Conservation (phyloP, 1,140 invertebrate genomes). For the Pissodes strobi region DNA sequence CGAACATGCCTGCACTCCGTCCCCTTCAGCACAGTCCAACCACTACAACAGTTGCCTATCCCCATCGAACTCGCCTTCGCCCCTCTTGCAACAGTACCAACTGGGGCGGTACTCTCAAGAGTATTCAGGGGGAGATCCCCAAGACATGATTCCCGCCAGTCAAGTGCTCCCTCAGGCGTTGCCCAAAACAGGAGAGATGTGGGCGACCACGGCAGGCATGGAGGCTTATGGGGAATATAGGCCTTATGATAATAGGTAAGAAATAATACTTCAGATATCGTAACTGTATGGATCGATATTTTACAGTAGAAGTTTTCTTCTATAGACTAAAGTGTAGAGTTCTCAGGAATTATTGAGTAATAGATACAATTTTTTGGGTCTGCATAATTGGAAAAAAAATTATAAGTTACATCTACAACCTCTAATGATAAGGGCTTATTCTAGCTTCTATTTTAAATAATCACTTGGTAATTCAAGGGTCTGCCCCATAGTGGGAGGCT, state of each 20-base stretch:
- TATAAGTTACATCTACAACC: too few species aligned
- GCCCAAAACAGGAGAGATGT: conserved; percentile 48
- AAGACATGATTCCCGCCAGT: conserved; percentile 49
- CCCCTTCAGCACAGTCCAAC: conserved; percentile 48
- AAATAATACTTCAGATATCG: neutral
- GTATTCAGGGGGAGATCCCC: conserved; percentile 33
- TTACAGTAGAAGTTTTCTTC: too few species aligned
- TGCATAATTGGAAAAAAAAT: too few species aligned
- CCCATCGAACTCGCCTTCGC: conserved; percentile 53
- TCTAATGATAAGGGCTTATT: too few species aligned
- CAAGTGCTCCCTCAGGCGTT: conserved; percentile 50
- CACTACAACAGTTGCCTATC: conserved; percentile 53
- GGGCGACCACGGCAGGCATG: conserved; percentile 38
- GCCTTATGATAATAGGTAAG: conserved; percentile 41
- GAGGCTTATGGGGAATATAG: conserved; percentile 48
- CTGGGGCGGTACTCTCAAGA: conserved; percentile 48
- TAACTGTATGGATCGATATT: too few species aligned
- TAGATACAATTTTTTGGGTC: too few species aligned
- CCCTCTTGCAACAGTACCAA: conserved; percentile 49
- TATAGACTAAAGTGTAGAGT: too few species aligned
- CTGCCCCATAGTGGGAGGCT: too few species aligned
- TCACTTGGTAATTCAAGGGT: too few species aligned
- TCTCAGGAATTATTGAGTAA: too few species aligned
- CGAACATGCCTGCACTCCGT: conserved; percentile 48
- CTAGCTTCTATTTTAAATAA: too few species aligned